Conservation (phyloP, 64 coral and sea anemone species). For the Pachyseris speciosa region DNA sequence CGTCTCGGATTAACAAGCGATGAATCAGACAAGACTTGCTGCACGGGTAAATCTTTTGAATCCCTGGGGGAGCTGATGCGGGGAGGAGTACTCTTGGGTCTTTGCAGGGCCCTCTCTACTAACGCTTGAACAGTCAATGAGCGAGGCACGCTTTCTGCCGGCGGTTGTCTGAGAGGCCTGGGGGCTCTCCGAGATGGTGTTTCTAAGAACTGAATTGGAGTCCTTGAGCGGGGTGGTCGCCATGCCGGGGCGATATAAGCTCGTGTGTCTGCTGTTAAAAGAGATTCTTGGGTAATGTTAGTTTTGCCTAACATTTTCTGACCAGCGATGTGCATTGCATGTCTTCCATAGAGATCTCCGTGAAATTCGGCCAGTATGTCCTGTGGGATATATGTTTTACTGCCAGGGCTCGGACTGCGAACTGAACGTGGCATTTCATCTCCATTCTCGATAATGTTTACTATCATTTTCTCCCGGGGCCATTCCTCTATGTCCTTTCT, state of each 20-base stretch:
- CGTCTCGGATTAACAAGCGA: slow-evolving; percentile 11
- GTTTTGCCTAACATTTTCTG: slow-evolving; percentile 32
- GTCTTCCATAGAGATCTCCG: slow-evolving; percentile 62
- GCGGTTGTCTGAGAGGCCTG: slow-evolving; percentile 78
- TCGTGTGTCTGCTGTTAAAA: slow-evolving; percentile 23
- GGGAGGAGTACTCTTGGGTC: slow-evolving; percentile 79
- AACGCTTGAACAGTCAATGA: slow-evolving; percentile 72
- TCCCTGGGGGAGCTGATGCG: slow-evolving; percentile 19
- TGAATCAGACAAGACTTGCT: slow-evolving; percentile 73
- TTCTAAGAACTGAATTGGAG: slow-evolving; percentile 79
- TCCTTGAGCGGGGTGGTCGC: slow-evolving; percentile 81
- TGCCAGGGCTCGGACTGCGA: slow-evolving; percentile 79
- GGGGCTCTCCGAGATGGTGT: slow-evolving; percentile 73
- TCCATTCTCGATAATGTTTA: slow-evolving; percentile 64
- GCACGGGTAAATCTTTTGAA: slow-evolving; percentile 12
- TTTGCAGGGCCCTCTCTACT: neutral
- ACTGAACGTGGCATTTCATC: slow-evolving; percentile 1
- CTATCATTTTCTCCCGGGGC: slow-evolving; percentile 61
- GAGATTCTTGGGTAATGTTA: slow-evolving; percentile 17
- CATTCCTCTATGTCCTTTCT: slow-evolving; percentile 37
- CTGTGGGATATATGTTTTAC: slow-evolving; percentile 80
- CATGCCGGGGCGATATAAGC: slow-evolving; percentile 65
- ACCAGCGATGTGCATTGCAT: neutral
- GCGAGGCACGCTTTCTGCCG: slow-evolving; percentile 64
- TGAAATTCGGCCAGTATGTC: slow-evolving; percentile 80